Evolutionary conservation across 2,797 vertebrate species (phyloP), one percentile per base, ranked within the genome.

Genomic region (Champsocephalus esox): DNA sequence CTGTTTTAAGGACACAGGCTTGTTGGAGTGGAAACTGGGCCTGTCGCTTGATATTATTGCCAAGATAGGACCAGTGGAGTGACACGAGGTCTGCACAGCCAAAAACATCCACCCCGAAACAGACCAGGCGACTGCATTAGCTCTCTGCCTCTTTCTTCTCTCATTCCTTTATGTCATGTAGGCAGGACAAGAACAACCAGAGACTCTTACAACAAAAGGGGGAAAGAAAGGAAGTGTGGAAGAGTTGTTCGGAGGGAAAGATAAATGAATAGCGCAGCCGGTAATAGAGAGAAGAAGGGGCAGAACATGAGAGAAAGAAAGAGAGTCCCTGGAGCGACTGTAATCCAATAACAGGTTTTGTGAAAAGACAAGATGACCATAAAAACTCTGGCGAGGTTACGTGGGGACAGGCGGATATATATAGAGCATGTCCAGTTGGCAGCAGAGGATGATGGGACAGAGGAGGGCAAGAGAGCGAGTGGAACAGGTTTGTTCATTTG

Each of bases 1-100:
- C 41, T 56, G 52, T 81, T 88, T 87, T 89, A 63, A 91, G 88
- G 87, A 89, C 89, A 79, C 46, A 0, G 67, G 80, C 75, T 76
- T 82, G 85, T 60, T 59, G 75, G 62, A 80, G 87, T 88, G 85
- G 85, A 93, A 93, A 89, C 77, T 70, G 55, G 19, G 75, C 74
- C 81, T 89, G 92, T 93, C 81, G 54, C 83, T 83, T 86, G 79
- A 83, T 81, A 86, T 94, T 85, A 90, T 54, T 32, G 75, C 77
- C 48, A 55, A 80, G 71, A 75, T 46, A 66, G 72, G 71, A 81
- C 75, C 70, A 56, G 70, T 46, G 21, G 80, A 89, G 43, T 84
- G 88, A 86, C 81, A 76, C 83, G 89, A 78, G 81, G 77, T 91
- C 86, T 65, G 73, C 21, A 1, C 70, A 70, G 79, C 87, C 49